These are phyloP conservation scores for Chanos chanos DNA, from an alignment of 2,797 vertebrate genomes.

Conservation along the genomic window DNA sequence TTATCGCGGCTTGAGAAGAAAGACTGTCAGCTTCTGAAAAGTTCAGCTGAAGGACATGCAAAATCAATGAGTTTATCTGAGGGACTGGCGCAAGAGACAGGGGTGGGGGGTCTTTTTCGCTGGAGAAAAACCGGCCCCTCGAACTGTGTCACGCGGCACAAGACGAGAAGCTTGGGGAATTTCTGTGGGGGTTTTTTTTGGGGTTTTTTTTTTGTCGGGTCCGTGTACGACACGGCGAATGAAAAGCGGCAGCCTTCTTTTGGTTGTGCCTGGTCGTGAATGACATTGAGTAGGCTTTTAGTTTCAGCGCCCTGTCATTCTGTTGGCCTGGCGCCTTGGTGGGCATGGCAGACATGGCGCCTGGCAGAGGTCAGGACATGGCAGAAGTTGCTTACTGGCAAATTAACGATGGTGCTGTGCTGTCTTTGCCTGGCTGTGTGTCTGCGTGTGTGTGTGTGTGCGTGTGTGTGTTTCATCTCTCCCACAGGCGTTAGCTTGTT, in stretches of 20 bases:
- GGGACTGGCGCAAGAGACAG: constrained; percentile 43
- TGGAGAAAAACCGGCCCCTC: constrained; percentile 16
- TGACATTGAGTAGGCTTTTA: constrained; percentile 28
- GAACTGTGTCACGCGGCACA: neutral
- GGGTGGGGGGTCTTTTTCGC: too few relatives aligned
- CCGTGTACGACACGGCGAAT: too few relatives aligned
- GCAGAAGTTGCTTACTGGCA: constrained; percentile 26
- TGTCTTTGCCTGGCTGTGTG: constrained; percentile 25
- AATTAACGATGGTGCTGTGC: constrained; percentile 34
- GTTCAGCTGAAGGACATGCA: constrained; percentile 65
- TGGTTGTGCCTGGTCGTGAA: constrained; percentile 21
- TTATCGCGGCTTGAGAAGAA: constrained; percentile 23
- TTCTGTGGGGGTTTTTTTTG: too few relatives aligned
- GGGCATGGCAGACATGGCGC: constrained; percentile 27
- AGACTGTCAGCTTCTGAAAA: constrained; percentile 66
- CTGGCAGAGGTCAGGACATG: constrained; percentile 32
- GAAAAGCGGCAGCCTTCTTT: too few relatives aligned
- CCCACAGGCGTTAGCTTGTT: constrained; percentile 90
- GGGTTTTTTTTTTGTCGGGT: too few relatives aligned
- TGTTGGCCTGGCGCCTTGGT: constrained; percentile 24
- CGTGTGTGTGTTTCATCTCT: constrained; percentile 33
- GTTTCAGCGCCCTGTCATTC: constrained; percentile 22
- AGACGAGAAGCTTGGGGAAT: neutral
- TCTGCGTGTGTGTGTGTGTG: constrained; percentile 23
- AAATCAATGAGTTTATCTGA: constrained; percentile 68